Percentiles rank a stretch among this genome's conserved stretches.
These are phyloP conservation scores for Xenotilapia flavipinnis DNA, from an alignment of 2,113 vertebrate genomes.

Conservation along the genomic window DNA sequence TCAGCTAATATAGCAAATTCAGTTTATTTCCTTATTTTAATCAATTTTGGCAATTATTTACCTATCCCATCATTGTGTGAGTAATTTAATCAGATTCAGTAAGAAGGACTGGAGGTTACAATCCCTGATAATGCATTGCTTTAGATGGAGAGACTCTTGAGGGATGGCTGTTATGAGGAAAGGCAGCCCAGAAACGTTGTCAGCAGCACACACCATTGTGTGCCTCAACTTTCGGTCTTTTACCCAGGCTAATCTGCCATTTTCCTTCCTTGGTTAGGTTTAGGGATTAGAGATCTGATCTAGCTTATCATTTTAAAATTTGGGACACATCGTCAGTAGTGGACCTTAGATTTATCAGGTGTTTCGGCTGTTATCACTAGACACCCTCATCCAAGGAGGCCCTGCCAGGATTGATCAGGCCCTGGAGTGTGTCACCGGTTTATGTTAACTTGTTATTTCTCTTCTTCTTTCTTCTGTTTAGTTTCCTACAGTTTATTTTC, in stretches of 20 bases:
- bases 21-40: not conserved
- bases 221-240: fast-evolving
- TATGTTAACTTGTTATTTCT: not conserved
- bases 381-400: not conserved
- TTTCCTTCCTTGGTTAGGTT: not conserved
- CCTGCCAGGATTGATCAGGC: not conserved
- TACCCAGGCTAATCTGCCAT: not conserved
- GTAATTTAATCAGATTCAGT: not conserved
- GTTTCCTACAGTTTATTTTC: too few relatives aligned
- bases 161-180: not conserved
- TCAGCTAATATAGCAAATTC: not conserved
- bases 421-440: fast-evolving
- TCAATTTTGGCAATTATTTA: not conserved
- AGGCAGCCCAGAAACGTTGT: fast-evolving
- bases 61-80: not conserved
- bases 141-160: not conserved
- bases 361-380: not conserved
- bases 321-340: not conserved
- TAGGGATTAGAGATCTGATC: not conserved
- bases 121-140: not conserved
- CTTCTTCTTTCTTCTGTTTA: too few relatives aligned
- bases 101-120: not conserved
- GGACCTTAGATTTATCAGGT: not conserved
- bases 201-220: not conserved
- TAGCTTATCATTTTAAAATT: not conserved